A percentile compares a stretch with the other conserved stretches of the same genome.
These are phyloP conservation scores for Prunella fulvescens DNA, from an alignment of 2,113 vertebrate species.

Conservation along the genomic window DNA sequence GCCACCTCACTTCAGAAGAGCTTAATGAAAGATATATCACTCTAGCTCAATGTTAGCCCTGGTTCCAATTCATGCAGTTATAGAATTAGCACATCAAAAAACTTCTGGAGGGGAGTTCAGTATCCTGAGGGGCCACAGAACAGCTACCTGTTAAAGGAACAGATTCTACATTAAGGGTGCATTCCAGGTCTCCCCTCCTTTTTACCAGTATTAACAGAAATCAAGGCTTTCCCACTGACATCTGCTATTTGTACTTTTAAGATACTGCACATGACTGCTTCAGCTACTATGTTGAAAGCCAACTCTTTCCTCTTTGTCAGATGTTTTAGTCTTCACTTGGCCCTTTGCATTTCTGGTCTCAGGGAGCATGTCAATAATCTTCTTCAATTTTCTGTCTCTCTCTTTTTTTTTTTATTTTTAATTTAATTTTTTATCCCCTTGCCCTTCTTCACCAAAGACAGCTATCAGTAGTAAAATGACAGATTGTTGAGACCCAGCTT, in stretches of 20 bases:
- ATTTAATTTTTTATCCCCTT: not conserved
- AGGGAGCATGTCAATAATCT: not conserved
- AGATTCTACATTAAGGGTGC: not conserved
- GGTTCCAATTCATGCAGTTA: not conserved
- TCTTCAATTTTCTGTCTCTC: not conserved
- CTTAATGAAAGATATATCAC: not conserved
- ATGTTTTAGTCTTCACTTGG: not conserved
- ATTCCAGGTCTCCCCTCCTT: not conserved
- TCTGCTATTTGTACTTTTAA: not conserved
- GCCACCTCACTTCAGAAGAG: not conserved
- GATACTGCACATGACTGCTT: fast-evolving
- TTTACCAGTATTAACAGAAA: not conserved
- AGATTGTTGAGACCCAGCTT: not conserved
- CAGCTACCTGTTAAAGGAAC: not conserved
- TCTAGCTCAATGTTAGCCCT: not conserved
- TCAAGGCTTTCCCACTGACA: not conserved
- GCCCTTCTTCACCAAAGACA: not conserved
- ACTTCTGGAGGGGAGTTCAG: not conserved
- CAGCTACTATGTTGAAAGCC: not conserved
- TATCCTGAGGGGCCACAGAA: not conserved
- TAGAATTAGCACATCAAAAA: not conserved
- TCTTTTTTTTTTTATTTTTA: not conserved
- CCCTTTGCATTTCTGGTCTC: not conserved
- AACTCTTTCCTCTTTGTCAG: not conserved
- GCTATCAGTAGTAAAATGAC: not conserved